Conservation (phyloP, 2,797 vertebrate genomes). For the Hypotaenidia philippensis region DNA sequence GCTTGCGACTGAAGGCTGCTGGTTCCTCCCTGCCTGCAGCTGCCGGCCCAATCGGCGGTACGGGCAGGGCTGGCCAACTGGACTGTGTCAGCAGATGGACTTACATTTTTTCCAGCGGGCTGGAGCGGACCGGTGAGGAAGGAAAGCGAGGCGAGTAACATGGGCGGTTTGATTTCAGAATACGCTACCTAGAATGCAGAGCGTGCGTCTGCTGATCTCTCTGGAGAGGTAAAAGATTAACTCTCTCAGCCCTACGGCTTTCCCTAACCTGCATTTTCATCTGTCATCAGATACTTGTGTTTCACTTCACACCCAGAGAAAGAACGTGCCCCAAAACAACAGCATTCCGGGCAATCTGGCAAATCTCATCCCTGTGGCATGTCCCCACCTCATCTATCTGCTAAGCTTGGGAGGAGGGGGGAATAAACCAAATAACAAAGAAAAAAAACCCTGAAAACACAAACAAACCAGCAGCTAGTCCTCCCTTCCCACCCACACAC, state of each 20-base stretch:
- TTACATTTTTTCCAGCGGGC: constrained; percentile 15
- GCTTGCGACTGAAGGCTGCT: background rate
- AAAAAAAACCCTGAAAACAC: background rate
- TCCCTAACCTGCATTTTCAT: constrained; percentile 6
- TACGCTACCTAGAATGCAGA: background rate
- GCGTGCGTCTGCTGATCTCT: background rate
- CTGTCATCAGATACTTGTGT: background rate
- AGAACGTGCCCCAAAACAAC: background rate
- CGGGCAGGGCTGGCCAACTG: background rate
- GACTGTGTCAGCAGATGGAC: background rate
- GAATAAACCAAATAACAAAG: too few species aligned
- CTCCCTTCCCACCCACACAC: too few species aligned
- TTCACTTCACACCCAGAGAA: background rate
- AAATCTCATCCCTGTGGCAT: background rate
- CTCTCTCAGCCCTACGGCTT: background rate
- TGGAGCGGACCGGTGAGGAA: background rate
- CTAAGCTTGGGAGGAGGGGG: background rate
- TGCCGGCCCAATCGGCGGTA: background rate
- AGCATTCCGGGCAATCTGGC: background rate
- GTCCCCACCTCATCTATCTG: background rate
- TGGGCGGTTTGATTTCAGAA: background rate
- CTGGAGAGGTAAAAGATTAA: background rate
- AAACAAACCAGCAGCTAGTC: background rate
- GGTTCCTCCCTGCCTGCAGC: constrained; percentile 31
- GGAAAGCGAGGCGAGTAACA: background rate